phyloP scores from a whole-genome alignment of 2,113 vertebrate genomes.

The Centropus bengalensis region DNA sequence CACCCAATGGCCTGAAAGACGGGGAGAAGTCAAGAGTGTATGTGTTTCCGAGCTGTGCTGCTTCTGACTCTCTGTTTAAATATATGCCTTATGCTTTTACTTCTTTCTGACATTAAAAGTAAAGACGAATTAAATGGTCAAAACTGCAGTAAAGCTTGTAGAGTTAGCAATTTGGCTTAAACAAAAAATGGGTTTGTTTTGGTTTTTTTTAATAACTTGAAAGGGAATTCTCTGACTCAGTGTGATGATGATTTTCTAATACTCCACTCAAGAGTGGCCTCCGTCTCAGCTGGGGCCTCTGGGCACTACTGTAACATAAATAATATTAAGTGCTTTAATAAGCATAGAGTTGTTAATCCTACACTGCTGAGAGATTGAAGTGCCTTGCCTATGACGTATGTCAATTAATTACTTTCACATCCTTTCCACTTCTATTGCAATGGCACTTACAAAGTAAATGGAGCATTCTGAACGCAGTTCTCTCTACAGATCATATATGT shows the following conservation, averaged over 20 bases:
- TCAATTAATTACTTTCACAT: constrained; percentile 6
- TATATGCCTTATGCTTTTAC: background rate
- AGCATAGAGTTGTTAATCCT: constrained; percentile 15
- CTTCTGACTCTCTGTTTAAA: background rate
- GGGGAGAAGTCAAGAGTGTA: background rate
- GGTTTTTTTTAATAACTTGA: background rate
- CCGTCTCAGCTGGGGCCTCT: background rate
- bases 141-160: background rate
- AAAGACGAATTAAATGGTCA: background rate
- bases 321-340: constrained; percentile 12
- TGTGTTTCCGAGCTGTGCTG: background rate
- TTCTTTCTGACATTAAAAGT: background rate
- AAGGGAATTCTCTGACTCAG: background rate
- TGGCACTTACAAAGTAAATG: background rate
- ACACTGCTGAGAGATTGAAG: background rate
- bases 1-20: background rate
- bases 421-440: background rate
- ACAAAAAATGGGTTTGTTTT: background rate
- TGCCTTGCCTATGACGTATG: background rate
- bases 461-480: background rate
- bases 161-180: background rate
- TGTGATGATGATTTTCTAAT: background rate
- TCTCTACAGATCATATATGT: background rate
- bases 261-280: background rate
- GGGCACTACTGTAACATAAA: background rate